Base-by-base conservation (phyloP, 2,888 invertebrate species). In the Drosophila gaucha region DNA sequence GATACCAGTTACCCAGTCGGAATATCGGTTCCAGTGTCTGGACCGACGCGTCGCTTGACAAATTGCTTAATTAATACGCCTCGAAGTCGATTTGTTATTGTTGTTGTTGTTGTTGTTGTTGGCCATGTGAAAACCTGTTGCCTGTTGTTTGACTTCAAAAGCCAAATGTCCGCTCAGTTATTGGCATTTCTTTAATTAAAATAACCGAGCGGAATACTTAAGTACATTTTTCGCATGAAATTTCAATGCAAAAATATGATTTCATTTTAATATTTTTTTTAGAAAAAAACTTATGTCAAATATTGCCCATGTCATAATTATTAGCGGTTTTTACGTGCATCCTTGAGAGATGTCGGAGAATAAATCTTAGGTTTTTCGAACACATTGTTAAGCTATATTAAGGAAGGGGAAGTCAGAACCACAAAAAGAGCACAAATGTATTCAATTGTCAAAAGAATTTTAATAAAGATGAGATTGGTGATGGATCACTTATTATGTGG, bases 11-110 rank as follows among this genome's bases (percentile, higher is more conserved):
- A 41, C 31, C 54, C 50, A 28, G 20, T 39, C 26, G 36, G 38
- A 8, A 47, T 46, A 46, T 22, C 35, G 54, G 76, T 73, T 58
- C 63, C 75, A 54, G 35, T 60, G 55, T 58, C 46, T 44, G 47
- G 22, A 44, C 41, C 69, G 69, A 80, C 62, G 57, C 56, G 87
- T 60, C 46, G 63, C 74, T 59, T 86, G 86, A 88, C 88, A 84
- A 84, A 84, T 84, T 84, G 78, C 86, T 86, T 86, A 86, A 84
- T 88, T 84, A 84, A 88, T 78, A 57, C 76, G 58, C 66, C 57
- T 60, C 46, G 69, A 84, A 66, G 84, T 64, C 78, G 64, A 77
- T 82, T 87, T 85, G 72, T 77, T 66, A 64, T 67, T 58, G 44
- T 87, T 85, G 68, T 71, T 65, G 52, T 66, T 55, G 43, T 73